These are phyloP conservation scores for Heteractis magnifica DNA, from an alignment of 92 coral and sea anemone genomes.

Conservation along the genomic window DNA sequence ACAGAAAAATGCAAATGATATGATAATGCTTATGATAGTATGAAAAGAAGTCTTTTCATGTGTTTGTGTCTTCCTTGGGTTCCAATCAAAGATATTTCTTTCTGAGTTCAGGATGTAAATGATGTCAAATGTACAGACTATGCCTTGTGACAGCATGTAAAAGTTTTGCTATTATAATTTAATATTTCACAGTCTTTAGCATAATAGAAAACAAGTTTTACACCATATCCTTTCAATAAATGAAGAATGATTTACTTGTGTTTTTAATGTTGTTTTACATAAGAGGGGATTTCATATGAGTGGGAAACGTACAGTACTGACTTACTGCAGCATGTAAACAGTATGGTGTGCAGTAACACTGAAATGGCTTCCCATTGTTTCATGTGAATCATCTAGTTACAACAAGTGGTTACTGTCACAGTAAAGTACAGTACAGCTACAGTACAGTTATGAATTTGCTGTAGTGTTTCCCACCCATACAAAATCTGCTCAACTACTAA, in stretches of 20 bases:
- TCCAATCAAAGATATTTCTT: constrained; percentile 26
- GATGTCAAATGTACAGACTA: constrained; percentile 80
- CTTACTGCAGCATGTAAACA: neutral
- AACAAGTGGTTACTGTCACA: too few species aligned
- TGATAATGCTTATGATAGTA: constrained; percentile 10
- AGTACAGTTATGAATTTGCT: too few species aligned
- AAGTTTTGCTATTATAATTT: constrained; percentile 92
- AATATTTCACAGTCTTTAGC: constrained; percentile 71
- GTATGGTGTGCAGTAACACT: too few species aligned
- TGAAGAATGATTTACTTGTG: constrained; percentile 28
- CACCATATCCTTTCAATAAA: constrained; percentile 47
- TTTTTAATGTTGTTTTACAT: neutral
- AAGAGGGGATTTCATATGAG: too few species aligned
- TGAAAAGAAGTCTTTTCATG: constrained; percentile 5
- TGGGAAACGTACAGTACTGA: neutral
- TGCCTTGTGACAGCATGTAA: constrained; percentile 65
- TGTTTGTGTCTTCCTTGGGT: constrained; percentile 35
- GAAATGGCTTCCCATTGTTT: too few species aligned
- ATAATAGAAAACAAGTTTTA: constrained; percentile 38
- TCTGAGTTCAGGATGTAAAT: constrained; percentile 75
- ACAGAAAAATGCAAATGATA: neutral
- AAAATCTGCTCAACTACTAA: too few species aligned
- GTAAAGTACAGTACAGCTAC: too few species aligned
- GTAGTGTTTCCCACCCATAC: too few species aligned
- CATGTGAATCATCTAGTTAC: too few species aligned